A percentile compares a stretch with the other conserved stretches of the same genome.
These are phyloP conservation scores for Peromyscus leucopus DNA, from an alignment of 2,113 vertebrate genomes.

Conservation along the genomic window DNA sequence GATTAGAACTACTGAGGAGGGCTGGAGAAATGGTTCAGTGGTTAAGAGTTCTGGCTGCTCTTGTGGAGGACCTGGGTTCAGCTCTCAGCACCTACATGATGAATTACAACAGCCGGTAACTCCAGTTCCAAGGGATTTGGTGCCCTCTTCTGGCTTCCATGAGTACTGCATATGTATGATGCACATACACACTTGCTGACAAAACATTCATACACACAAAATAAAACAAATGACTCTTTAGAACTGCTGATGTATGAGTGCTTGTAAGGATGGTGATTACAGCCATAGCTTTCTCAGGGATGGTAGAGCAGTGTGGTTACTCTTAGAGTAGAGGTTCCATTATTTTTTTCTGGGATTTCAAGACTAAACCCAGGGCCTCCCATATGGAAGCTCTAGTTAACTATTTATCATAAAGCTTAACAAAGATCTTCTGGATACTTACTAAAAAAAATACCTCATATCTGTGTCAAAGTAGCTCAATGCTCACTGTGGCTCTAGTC, in stretches of 20 bases:
- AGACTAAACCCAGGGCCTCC: not conserved
- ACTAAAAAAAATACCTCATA: not conserved
- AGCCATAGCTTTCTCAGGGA: not conserved
- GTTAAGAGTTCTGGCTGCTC: too few species aligned
- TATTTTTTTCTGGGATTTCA: not conserved
- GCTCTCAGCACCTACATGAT: not conserved
- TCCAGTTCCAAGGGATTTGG: not conserved
- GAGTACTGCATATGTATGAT: not conserved
- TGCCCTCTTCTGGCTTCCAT: not conserved
- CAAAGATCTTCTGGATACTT: too few species aligned
- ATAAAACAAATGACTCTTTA: not conserved
- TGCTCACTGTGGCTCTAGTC: fast-evolving
- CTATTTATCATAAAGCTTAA: not conserved
- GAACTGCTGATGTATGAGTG: not conserved
- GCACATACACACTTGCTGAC: not conserved
- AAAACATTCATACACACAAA: not conserved
- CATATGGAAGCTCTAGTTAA: not conserved
- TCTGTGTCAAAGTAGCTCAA: fast-evolving
- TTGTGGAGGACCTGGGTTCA: not conserved
- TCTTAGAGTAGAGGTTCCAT: not conserved
- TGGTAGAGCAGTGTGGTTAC: not conserved
- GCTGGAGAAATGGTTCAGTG: not conserved
- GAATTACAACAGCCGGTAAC: not conserved
- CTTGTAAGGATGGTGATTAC: not conserved
- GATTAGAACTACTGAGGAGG: not conserved